Percentiles rank a stretch among this genome's conserved stretches.
Evolutionary conservation across 2,888 invertebrate genomes (phyloP).

Genomic region (Drosophila falleni): DNA sequence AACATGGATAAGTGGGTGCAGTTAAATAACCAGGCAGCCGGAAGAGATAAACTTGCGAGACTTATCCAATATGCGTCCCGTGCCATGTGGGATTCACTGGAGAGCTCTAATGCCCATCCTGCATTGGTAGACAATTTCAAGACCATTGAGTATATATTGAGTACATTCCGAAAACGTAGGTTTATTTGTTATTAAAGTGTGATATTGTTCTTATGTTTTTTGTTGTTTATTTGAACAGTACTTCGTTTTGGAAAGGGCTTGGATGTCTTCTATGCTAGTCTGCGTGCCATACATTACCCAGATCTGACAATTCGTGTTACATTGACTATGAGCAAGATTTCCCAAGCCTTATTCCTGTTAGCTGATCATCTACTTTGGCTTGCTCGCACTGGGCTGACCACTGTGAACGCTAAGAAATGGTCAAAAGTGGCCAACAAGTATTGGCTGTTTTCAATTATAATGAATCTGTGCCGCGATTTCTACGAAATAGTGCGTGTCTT

Average conservation of each 20-base stretch:
- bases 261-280: conserved; percentile 91
- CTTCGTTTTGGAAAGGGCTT: conserved; percentile 93
- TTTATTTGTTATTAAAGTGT: conserved; percentile 23
- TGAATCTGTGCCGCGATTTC: conserved; percentile 93
- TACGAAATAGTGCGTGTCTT: conserved; percentile 91
- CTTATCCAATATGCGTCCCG: conserved; percentile 93
- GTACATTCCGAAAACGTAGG: conserved; percentile 94
- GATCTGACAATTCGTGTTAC: conserved; percentile 90
- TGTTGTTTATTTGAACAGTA: conserved; percentile 86
- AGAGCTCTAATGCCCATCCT: conserved; percentile 87
- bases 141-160: conserved; percentile 92
- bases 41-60: conserved; percentile 86
- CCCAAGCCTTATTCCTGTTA: conserved; percentile 91
- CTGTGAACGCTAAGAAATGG: conserved; percentile 92
- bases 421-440: conserved; percentile 90
- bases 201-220: not conserved
- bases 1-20: conserved; percentile 83
- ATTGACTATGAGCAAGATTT: conserved; percentile 91
- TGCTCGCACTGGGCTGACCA: conserved; percentile 88
- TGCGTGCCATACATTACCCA: conserved; percentile 90
- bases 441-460: conserved; percentile 93
- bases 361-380: conserved; percentile 96
- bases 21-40: conserved; percentile 83
- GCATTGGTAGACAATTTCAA: conserved; percentile 91
- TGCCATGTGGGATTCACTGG: conserved; percentile 91